Evolutionary conservation across 2,888 invertebrate genomes (phyloP), one percentile per base, ranked within the genome.

Genomic region (Polia nebulosa): DNA sequence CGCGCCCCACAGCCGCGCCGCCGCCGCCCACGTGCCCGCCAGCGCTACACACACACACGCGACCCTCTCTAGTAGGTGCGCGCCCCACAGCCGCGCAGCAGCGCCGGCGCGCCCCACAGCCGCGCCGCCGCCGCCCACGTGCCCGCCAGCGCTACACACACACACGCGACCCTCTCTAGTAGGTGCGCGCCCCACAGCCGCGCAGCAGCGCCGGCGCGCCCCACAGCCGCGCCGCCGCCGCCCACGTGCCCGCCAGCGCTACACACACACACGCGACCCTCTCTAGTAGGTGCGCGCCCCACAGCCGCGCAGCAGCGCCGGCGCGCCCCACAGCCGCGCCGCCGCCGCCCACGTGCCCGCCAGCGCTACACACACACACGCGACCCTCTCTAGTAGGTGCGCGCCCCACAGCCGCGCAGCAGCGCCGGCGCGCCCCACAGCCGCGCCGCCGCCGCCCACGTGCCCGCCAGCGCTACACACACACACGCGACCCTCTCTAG

Each of bases 201-300:
- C 72, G 27, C 39, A 41, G 39, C 39, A 41, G n/a, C 39, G 39
- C 39, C 7, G 39, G 39, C 39, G 39, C 39, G 7, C 39, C 66
- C 69, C 72, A 57, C 57, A 49, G 55, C 51, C 49, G 49, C 55
- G 41, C 34, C 55, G 78, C 73, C 39, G 39, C 39, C 39, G 39
- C 7, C 2, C 6, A 6, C 15, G 17, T 17, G 39, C n/a, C 17
- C 39, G n/a, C 7, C 39, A 7, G n/a, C 39, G n/a, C 39, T n/a
- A 32, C 41, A 47, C 47, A 22, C 73, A 79, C 72, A 70, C 45
- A 69, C 76, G n/a, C n/a, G n/a, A n/a, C n/a, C n/a, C n/a, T n/a
- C n/a, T n/a, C n/a, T n/a, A n/a, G n/a, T n/a, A n/a, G 32, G 7
- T 77, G 79, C 95, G 93, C 86, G 96, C 61, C 96, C 82, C n/a